A percentile compares a stretch with the other conserved stretches of the same genome.
These are phyloP conservation scores for Menidia beryllina DNA, from an alignment of 2,113 vertebrate genomes.

Conservation along the genomic window DNA sequence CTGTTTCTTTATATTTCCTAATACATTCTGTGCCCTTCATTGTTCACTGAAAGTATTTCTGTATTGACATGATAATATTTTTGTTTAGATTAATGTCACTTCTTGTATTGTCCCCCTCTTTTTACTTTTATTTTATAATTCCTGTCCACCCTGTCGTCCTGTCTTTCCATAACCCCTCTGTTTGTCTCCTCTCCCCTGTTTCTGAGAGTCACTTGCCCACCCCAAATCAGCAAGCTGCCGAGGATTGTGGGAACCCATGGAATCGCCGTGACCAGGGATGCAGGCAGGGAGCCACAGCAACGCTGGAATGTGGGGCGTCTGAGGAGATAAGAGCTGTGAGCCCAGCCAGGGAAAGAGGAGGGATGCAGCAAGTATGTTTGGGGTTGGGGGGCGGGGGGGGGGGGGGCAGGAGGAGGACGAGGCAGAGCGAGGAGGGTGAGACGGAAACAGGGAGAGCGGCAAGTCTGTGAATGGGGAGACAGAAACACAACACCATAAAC, in stretches of 20 bases:
- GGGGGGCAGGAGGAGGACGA: constrained; percentile 16
- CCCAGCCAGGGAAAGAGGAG: constrained; percentile 78
- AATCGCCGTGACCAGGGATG: constrained; percentile 86
- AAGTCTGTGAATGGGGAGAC: constrained; percentile 75
- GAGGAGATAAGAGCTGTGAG: constrained; percentile 86
- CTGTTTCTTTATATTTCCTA: constrained; percentile 4
- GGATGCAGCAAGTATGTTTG: constrained; percentile 48
- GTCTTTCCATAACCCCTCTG: constrained; percentile 63
- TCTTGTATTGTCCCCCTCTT: constrained; percentile 34
- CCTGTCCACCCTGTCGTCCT: constrained; percentile 52
- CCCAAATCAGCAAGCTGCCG: constrained; percentile 82
- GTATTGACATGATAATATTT: too few relatives aligned
- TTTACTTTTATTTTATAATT: constrained; percentile 57
- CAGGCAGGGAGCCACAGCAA: constrained; percentile 86
- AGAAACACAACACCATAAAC: constrained; percentile 77
- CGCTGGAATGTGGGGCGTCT: constrained; percentile 86
- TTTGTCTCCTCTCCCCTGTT: constrained; percentile 68
- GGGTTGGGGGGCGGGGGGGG: neutral
- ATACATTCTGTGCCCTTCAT: constrained; percentile 6
- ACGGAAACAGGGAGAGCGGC: constrained; percentile 69
- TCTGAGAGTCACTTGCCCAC: constrained; percentile 81
- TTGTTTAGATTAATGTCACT: constrained; percentile 7
- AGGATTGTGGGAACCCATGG: constrained; percentile 86
- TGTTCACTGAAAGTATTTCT: neutral
- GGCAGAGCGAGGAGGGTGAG: constrained; percentile 69